Conservation (phyloP, 2,113 vertebrate species). For the Rhabdornis inornatus region DNA sequence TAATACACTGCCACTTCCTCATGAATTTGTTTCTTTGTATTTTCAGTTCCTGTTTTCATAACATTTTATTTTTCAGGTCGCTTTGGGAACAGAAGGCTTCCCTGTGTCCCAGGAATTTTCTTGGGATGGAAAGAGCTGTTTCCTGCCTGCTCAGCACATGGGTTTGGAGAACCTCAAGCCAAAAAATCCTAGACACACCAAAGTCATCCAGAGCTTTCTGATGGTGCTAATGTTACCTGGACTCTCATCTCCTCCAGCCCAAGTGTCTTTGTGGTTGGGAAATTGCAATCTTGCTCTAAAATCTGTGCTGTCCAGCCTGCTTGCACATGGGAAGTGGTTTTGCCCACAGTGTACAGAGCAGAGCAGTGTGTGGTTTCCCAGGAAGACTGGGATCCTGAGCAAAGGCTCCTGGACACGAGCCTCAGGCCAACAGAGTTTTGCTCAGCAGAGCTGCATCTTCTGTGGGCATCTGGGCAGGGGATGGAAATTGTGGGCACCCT, state of each 20-base stretch:
- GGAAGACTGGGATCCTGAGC: neutral
- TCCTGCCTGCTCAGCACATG: neutral
- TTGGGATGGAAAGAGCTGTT: neutral
- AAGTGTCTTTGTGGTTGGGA: constrained; percentile 12
- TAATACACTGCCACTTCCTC: neutral
- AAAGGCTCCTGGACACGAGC: neutral
- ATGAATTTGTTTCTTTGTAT: neutral
- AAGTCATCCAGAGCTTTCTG: neutral
- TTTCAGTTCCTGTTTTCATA: neutral
- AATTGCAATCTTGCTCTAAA: neutral
- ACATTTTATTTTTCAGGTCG: neutral
- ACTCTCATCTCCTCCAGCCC: neutral
- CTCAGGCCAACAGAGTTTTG: neutral
- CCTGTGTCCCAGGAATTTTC: neutral
- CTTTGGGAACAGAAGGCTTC: neutral
- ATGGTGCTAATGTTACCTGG: neutral
- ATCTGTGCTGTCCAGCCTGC: neutral
- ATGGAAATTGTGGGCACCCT: neutral
- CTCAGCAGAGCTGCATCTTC: neutral
- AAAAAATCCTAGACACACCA: constrained; percentile 15
- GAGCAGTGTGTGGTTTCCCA: neutral
- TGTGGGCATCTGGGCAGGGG: neutral
- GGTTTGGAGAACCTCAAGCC: neutral
- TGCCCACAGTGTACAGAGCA: neutral
- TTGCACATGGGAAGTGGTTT: constrained; percentile 44